These are phyloP conservation scores for Ammospiza maritima DNA, from an alignment of 2,797 vertebrate genomes.

Conservation along the genomic window DNA sequence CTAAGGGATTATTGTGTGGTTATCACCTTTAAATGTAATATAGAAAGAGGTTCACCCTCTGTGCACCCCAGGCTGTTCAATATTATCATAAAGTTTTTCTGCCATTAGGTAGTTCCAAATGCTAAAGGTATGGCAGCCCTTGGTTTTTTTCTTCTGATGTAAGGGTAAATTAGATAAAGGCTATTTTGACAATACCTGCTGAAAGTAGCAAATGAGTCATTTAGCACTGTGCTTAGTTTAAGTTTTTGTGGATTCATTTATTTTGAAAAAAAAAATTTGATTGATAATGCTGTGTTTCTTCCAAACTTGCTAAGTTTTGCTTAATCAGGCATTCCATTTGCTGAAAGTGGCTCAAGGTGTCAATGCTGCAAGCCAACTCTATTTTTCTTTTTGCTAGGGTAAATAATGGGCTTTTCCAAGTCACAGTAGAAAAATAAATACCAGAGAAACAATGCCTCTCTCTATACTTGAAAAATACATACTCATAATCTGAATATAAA, in stretches of 20 bases:
- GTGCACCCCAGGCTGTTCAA: not conserved
- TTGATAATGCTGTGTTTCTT: not conserved
- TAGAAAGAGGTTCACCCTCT: not conserved
- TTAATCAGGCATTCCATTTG: not conserved
- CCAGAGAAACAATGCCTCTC: not conserved
- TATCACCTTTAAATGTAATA: not conserved
- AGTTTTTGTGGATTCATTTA: not conserved
- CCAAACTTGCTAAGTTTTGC: not conserved
- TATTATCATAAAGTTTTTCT: not conserved
- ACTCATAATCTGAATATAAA: not conserved
- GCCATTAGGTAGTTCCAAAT: not conserved
- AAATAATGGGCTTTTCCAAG: not conserved
- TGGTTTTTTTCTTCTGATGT: not conserved
- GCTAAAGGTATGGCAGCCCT: not conserved
- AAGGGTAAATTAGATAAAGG: not conserved
- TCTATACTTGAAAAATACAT: conserved; percentile 6
- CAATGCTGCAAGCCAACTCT: not conserved
- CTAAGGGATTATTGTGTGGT: not conserved
- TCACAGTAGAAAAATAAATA: not conserved
- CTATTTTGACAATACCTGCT: not conserved
- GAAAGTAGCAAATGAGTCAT: not conserved
- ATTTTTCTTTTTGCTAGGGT: not conserved
- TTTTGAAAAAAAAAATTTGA: not conserved
- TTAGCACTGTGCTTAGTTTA: not conserved
- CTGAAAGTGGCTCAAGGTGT: conserved; percentile 7